These are phyloP conservation scores for Dasysyrphus tricinctus DNA, from an alignment of 2,888 invertebrate species.

Conservation along the genomic window DNA sequence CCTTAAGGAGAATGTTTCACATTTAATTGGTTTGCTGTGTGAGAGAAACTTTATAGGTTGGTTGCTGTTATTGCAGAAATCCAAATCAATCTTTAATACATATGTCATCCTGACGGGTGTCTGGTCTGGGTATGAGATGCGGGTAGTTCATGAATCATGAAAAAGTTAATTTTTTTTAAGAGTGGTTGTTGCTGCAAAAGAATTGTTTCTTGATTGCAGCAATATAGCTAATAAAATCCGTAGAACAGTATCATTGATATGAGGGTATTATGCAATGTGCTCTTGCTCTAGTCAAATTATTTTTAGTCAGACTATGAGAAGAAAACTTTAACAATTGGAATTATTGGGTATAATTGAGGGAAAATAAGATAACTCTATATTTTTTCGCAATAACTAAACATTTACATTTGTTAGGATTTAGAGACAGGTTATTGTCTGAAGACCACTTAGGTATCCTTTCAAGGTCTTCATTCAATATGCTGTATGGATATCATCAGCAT, in stretches of 20 bases:
- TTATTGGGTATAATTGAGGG: too few species aligned
- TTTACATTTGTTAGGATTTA: too few species aligned
- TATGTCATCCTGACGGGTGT: conserved; percentile 46
- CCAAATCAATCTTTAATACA: conserved; percentile 42
- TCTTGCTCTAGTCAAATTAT: neutral
- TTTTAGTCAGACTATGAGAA: neutral
- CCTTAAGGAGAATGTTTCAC: conserved; percentile 65
- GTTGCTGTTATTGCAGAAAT: neutral
- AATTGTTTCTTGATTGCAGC: neutral
- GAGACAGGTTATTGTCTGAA: too few species aligned
- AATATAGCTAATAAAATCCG: neutral
- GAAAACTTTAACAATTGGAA: neutral
- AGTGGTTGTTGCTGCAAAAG: neutral
- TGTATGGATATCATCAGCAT: too few species aligned
- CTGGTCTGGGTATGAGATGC: neutral
- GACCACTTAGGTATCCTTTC: too few species aligned
- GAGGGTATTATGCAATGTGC: neutral
- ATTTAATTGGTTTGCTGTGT: conserved; percentile 68
- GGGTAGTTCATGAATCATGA: neutral
- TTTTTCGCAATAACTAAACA: too few species aligned
- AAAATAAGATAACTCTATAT: too few species aligned
- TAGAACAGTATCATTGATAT: neutral
- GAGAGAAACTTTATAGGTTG: conserved; percentile 28
- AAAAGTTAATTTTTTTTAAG: too few species aligned
- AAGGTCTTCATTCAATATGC: too few species aligned